These are phyloP conservation scores for Psephotus haematonotus DNA, from an alignment of 2,113 vertebrate species.

Conservation along the genomic window DNA sequence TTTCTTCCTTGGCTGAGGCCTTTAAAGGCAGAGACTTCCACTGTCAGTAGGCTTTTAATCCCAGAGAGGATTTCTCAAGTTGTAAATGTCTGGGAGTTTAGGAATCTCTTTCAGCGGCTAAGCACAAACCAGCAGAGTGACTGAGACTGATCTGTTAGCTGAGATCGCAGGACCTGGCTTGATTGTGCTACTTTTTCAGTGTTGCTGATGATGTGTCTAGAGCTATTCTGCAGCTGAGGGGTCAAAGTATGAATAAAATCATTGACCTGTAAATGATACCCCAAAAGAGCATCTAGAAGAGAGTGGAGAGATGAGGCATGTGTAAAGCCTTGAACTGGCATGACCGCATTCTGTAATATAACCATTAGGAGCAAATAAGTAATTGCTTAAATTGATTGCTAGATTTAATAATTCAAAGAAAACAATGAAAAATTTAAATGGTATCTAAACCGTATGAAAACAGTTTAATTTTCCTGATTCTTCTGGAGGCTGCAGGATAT, in stretches of 20 bases:
- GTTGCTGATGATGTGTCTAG: not conserved
- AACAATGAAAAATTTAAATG: not conserved
- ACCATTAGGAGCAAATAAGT: not conserved
- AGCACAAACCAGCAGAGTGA: not conserved
- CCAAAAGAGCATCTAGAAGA: not conserved
- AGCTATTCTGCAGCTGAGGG: not conserved
- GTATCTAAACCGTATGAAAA: not conserved
- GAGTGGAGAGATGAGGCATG: not conserved
- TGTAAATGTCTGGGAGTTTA: not conserved
- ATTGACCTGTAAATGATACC: not conserved
- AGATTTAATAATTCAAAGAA: not conserved
- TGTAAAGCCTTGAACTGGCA: not conserved
- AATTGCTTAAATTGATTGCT: not conserved
- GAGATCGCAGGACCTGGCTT: not conserved
- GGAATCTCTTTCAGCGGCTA: not conserved
- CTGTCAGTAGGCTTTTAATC: not conserved
- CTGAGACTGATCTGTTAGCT: not conserved
- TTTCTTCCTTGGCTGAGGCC: not conserved
- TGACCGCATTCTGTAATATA: not conserved
- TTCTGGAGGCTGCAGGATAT: not conserved
- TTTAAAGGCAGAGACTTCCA: not conserved
- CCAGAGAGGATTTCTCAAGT: not conserved
- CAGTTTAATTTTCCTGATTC: not conserved
- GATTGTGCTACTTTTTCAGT: not conserved
- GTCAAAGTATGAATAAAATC: constrained; percentile 14